phyloP scores from a whole-genome alignment of 2,113 vertebrate species.

The Danio rerio region DNA sequence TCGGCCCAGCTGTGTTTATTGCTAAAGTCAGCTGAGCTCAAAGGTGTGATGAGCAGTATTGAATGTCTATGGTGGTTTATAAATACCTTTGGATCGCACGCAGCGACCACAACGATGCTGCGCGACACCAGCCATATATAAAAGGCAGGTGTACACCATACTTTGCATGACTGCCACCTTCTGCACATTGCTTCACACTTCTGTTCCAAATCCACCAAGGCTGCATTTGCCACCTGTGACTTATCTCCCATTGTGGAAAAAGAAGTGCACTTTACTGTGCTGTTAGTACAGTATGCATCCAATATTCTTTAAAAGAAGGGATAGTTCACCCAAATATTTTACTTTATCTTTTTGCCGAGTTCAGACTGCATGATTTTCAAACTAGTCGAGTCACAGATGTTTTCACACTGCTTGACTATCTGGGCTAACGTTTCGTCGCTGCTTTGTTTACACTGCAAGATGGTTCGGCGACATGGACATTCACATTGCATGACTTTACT shows the following conservation, averaged over 20 bases:
- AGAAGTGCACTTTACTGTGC: no score
- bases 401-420: no score
- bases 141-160: slow-evolving; percentile 51
- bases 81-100: slow-evolving; percentile 51
- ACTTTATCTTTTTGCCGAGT: no score
- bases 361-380: no score
- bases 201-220: slow-evolving; percentile 34
- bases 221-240: slow-evolving; percentile 2
- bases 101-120: neutral
- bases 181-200: slow-evolving; percentile 51
- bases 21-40: slow-evolving; percentile 40
- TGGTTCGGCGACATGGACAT: no score
- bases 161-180: slow-evolving; percentile 15
- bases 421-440: no score
- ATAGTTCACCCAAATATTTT: no score
- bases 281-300: no score
- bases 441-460: no score
- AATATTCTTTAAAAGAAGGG: no score
- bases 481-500: no score
- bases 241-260: neutral
- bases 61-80: slow-evolving; percentile 57
- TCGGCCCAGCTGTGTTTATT: slow-evolving; percentile 35
- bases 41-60: slow-evolving; percentile 52
- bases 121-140: neutral
- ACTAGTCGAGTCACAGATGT: no score